phyloP scores from a whole-genome alignment of 1,140 invertebrate genomes.

The Hesperophylax magnus region DNA sequence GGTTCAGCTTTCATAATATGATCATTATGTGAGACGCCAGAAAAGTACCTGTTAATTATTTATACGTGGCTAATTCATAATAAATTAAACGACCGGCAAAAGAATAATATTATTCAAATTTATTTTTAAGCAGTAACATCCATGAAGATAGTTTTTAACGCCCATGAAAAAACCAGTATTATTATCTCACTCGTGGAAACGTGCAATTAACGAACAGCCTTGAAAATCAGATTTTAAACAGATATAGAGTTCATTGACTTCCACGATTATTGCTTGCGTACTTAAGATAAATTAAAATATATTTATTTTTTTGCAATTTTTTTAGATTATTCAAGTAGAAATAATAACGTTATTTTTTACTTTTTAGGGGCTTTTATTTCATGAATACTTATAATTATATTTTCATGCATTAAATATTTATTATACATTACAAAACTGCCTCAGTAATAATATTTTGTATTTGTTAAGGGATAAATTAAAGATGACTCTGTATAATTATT shows the following conservation, averaged over 20 bases:
- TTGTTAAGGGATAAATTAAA: no score
- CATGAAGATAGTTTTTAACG: neutral
- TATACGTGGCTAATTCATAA: neutral
- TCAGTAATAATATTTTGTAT: no score
- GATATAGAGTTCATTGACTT: conserved; percentile 19
- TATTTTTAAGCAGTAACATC: neutral
- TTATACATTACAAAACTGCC: no score
- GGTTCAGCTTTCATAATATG: neutral
- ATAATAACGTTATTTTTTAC: no score
- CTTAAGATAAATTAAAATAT: neutral
- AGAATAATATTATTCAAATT: neutral
- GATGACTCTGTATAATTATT: no score
- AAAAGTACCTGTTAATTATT: neutral
- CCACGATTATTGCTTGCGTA: neutral
- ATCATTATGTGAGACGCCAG: neutral
- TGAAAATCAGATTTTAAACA: conserved; percentile 21
- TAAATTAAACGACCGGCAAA: neutral
- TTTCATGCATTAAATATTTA: no score
- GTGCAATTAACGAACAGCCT: conserved; percentile 31
- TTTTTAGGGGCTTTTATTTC: no score
- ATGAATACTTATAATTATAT: no score
- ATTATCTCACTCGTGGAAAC: conserved; percentile 28
- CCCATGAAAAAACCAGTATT: conserved; percentile 11
- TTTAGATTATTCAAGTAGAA: no score
- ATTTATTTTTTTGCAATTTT: no score